These are phyloP conservation scores for Halcyon malimbica DNA, from an alignment of 2,113 vertebrate genomes.

Conservation along the genomic window DNA sequence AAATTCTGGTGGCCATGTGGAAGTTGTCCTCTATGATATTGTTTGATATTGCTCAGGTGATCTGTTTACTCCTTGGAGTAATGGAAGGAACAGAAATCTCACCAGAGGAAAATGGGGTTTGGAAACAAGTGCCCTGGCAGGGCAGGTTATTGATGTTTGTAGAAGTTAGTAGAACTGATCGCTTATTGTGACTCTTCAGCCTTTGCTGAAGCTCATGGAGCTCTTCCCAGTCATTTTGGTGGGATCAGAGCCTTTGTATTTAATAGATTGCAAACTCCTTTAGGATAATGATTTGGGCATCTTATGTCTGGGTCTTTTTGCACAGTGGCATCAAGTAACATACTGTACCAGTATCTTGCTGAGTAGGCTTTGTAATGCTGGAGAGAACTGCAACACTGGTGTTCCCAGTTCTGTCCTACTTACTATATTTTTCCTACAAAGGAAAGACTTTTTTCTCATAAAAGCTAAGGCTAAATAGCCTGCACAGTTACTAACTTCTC, in stretches of 20 bases:
- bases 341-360: neutral
- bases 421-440: neutral
- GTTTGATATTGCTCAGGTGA: neutral
- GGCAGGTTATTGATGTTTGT: neutral
- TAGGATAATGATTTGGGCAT: neutral
- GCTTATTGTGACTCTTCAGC: neutral
- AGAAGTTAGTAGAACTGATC: neutral
- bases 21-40: fast-evolving
- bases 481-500: neutral
- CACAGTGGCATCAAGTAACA: neutral
- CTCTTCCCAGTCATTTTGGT: neutral
- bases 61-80: neutral
- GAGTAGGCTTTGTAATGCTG: neutral
- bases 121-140: neutral
- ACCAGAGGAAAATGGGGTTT: neutral
- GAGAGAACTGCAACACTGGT: neutral
- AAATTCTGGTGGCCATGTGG: neutral
- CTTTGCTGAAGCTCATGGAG: neutral
- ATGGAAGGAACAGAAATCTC: neutral
- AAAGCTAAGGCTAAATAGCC: neutral
- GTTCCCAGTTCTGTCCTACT: neutral
- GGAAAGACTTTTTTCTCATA: neutral
- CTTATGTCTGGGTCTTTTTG: neutral
- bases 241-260: neutral
- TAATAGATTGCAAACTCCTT: neutral